Percentiles rank a stretch among this genome's conserved stretches.
Evolutionary conservation across 2,888 invertebrate species (phyloP).

Genomic region (Megamerina dolium): DNA sequence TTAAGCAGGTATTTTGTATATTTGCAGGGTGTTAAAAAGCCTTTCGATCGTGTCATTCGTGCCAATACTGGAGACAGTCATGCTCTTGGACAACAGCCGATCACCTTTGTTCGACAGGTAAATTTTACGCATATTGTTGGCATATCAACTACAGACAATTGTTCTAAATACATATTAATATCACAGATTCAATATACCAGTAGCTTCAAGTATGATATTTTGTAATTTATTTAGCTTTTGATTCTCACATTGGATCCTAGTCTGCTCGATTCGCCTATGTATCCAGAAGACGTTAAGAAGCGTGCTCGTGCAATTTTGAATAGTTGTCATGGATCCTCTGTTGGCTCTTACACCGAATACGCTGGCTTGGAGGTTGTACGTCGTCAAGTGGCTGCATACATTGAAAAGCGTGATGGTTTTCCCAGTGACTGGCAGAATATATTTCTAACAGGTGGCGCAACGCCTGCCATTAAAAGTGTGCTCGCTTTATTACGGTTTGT

Average conservation of each 20-base stretch:
- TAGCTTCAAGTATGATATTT: neutral
- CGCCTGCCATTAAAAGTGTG: constrained; percentile 86
- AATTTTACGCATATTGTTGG: constrained; percentile 21
- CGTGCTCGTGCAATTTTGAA: constrained; percentile 59
- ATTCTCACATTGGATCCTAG: constrained; percentile 70
- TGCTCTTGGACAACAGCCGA: constrained; percentile 92
- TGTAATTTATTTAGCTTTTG: constrained; percentile 58
- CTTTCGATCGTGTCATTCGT: constrained; percentile 87
- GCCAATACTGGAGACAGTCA: constrained; percentile 99
- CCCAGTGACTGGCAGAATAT: constrained; percentile 72
- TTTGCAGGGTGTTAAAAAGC: constrained; percentile 74
- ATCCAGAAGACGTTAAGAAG: constrained; percentile 78
- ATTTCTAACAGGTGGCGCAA: constrained; percentile 82
- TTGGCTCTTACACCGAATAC: constrained; percentile 68
- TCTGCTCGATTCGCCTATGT: constrained; percentile 64
- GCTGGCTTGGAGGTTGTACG: constrained; percentile 86
- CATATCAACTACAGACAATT: neutral
- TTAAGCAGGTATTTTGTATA: neutral
- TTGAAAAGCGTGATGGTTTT: constrained; percentile 68
- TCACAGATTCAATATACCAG: neutral
- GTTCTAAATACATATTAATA: no score
- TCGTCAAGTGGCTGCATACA: constrained; percentile 80
- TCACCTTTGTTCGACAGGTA: constrained; percentile 93
- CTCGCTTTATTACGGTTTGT: constrained; percentile 49
- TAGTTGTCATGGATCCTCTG: constrained; percentile 71